Evolutionary conservation across 2,797 vertebrate species (phyloP), one percentile per base, ranked within the genome.

Genomic region (Pseudomugil gertrudae): DNA sequence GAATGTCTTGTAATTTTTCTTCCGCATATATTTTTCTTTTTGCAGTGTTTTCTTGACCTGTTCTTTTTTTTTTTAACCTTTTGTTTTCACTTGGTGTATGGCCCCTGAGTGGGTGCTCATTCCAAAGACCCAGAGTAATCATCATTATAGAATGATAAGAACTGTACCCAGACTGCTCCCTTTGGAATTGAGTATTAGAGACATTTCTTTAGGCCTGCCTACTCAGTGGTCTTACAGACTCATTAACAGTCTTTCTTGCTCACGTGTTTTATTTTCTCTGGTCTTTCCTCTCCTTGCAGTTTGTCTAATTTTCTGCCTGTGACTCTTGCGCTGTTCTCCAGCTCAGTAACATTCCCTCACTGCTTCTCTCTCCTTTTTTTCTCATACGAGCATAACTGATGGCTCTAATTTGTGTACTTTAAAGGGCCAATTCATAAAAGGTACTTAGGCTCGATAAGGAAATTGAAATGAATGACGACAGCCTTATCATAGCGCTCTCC

Each of bases 381-480:
- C 87, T 73, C 84, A 74, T 60, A 58, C 63, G 50, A 69, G 87
- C 89, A 89, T 90, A 92, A 92, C 88, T 86, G 91, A 90, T 90
- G 91, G 87, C 78, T 90, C 89, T 89, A 91, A 93, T 94, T 92
- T 93, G 90, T 92, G 85, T 90, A 85, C 87, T 90, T 91, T 91
- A 91, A 90, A 89, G 89, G 91, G 79, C 84, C 91, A 89, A 91
- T 93, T 93, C 88, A 89, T 92, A 87, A 88, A 90, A 79, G 84
- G 89, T 87, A 91, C 89, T 92, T 89, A 81, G 76, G 76, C 85
- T 81, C 70, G 78, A 91, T 90, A 89, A 89, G 84, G 88, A 90
- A 91, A 87, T 86, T 82, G 85, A 91, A 93, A 91, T 90, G 83
- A 93, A 90, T 88, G 87, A 90, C 84, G 71, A 80, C 79, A 38